Evolutionary conservation across 2,113 vertebrate species (phyloP).

Genomic region (Saguinus imperator): DNA sequence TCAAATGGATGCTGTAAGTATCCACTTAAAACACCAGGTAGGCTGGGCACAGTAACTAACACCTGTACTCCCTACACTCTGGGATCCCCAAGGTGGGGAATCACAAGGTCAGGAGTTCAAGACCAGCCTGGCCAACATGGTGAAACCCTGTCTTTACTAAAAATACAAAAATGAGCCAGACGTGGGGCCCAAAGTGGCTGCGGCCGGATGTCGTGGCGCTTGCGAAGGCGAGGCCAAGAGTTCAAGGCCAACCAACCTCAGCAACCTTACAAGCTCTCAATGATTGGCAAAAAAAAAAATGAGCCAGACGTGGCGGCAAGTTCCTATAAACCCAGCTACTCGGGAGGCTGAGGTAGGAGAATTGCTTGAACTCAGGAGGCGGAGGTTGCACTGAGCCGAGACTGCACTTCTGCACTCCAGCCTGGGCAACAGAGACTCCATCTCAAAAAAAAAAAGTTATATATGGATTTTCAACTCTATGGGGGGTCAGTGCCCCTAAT

Average conservation of each 20-base stretch:
- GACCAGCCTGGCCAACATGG: background rate
- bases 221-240: too few relatives aligned
- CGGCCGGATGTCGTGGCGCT: too few relatives aligned
- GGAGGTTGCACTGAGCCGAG: background rate
- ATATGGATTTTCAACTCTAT: background rate
- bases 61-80: background rate
- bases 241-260: too few relatives aligned
- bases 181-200: too few relatives aligned
- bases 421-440: background rate
- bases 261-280: too few relatives aligned
- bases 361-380: background rate
- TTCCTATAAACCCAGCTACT: background rate
- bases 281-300: too few relatives aligned
- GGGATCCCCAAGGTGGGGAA: background rate
- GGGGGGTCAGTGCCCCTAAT: background rate
- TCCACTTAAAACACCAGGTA: background rate
- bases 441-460: background rate
- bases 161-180: background rate
- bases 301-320: background rate
- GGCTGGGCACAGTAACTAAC: too few relatives aligned
- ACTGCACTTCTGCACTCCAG: background rate
- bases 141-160: background rate
- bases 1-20: background rate
- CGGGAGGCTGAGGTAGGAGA: background rate
- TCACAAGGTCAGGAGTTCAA: background rate